Base-by-base conservation (phyloP, 2,888 invertebrate genomes). In the Sinotaia quadrata region DNA sequence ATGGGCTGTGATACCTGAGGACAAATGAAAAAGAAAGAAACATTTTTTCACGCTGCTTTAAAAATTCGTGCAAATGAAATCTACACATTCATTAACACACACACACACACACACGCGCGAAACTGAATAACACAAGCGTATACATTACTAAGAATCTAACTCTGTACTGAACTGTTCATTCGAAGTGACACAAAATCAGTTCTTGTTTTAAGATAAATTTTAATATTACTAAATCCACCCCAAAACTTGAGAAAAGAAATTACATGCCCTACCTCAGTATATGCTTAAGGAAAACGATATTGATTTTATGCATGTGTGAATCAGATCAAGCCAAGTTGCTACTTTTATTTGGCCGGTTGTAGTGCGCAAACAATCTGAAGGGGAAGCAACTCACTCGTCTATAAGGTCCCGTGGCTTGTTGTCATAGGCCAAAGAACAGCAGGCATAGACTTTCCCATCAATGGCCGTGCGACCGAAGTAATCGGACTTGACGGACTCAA, bases 351-450 rank as follows among this genome's bases (percentile, higher is more conserved):
- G n/a, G n/a, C n/a, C n/a, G n/a, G n/a, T n/a, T n/a, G n/a, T n/a
- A n/a, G 18, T 18, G 24, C 4, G 8, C 7, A 47, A 24, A 7
- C 47, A 47, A 1, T 18, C 41, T 41, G 41, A 12, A 24, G 12
- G 12, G 21, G 7, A 8, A 24, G 7, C 8, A 8, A 47, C 47
- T 47, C 24, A 47, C 47, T 47, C 47, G n/a, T 47, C 47, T n/a
- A 21, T 24, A 5, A 63, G 52, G 5, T 27, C 29, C 37, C 52
- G 54, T 7, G 34, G 27, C 34, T 54, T 27, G 41, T 52, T 24
- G 29, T 52, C 63, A 24, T 15, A 63, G 29, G 36, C 63, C 63
- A 63, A 29, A 24, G 36, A 18, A n/a, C 63, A 52, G 41, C 63
- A 63, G 37, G 37, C 36, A 18, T 52, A 51, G 18, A 52, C 36